These are phyloP conservation scores for Cyrtorhinus lividipennis DNA, from an alignment of 1,140 invertebrate species.

Conservation along the genomic window DNA sequence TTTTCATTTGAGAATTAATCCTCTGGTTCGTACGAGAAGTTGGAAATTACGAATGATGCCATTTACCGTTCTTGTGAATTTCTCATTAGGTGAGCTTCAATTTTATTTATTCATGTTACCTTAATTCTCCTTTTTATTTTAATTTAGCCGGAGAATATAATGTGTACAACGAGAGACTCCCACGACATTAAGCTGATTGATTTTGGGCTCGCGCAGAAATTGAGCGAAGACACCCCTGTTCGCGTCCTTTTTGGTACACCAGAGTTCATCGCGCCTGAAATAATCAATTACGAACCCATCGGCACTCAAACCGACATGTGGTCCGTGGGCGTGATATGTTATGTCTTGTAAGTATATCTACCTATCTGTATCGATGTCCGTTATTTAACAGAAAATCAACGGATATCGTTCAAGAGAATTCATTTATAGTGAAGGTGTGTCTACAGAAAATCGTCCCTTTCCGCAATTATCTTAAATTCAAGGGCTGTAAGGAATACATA, in stretches of 20 bases:
- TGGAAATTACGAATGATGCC: background rate
- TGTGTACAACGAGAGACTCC: slow-evolving; percentile 66
- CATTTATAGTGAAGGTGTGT: no score
- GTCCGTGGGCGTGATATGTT: slow-evolving; percentile 85
- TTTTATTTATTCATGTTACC: background rate
- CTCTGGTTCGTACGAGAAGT: no score
- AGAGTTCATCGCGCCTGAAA: slow-evolving; percentile 87
- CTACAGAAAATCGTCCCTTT: no score
- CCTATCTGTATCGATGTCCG: no score
- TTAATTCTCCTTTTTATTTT: slow-evolving; percentile 23
- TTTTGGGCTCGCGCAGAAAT: slow-evolving; percentile 72
- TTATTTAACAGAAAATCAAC: no score
- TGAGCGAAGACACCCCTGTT: slow-evolving; percentile 51
- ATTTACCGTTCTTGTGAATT: no score
- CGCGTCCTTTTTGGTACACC: slow-evolving; percentile 80
- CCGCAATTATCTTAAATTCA: no score
- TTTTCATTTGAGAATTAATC: no score
- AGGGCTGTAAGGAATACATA: no score
- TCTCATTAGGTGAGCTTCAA: no score
- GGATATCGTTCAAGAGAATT: no score
- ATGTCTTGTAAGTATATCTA: slow-evolving; percentile 74
- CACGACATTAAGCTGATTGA: slow-evolving; percentile 81
- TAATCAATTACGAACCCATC: slow-evolving; percentile 81
- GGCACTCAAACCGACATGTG: slow-evolving; percentile 82
- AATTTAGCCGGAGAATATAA: slow-evolving; percentile 78